These are phyloP conservation scores for Neelides folsomi DNA, from an alignment of 2,888 invertebrate genomes.

Conservation along the genomic window DNA sequence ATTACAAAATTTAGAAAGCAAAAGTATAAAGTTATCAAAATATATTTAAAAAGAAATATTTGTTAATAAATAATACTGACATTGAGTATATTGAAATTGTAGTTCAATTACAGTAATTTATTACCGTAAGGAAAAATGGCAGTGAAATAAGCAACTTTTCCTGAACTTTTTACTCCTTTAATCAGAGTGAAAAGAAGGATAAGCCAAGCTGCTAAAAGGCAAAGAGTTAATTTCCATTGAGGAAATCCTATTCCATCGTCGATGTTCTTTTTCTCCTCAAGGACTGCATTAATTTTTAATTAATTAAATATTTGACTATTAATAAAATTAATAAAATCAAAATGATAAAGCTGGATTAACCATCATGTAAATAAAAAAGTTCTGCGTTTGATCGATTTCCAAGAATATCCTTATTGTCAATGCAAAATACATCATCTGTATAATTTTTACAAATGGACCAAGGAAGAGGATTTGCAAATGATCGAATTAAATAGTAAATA, in stretches of 20 bases:
- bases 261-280: conserved; percentile 14
- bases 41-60: too few species aligned
- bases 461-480: conserved; percentile 43
- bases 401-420: background rate
- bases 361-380: background rate
- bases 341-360: too few species aligned
- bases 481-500: conserved; percentile 56
- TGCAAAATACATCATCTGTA: background rate
- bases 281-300: too few species aligned
- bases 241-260: conserved; percentile 32
- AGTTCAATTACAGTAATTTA: too few species aligned
- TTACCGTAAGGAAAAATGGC: conserved; percentile 71
- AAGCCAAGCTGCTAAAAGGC: conserved; percentile 13
- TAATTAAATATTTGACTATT: too few species aligned
- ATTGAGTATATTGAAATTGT: too few species aligned
- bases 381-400: background rate
- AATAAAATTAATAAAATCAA: too few species aligned
- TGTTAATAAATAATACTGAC: too few species aligned
- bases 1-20: too few species aligned
- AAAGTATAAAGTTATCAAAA: too few species aligned
- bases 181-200: conserved; percentile 9
- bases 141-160: conserved; percentile 68
- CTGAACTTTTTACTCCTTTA: conserved; percentile 14
- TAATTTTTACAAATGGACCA: conserved; percentile 13
- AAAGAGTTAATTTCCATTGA: conserved; percentile 17